Percentiles rank a stretch among this genome's conserved stretches.
Evolutionary conservation across 2,797 vertebrate species (phyloP).

Genomic region (Enteromius fasciolatus): DNA sequence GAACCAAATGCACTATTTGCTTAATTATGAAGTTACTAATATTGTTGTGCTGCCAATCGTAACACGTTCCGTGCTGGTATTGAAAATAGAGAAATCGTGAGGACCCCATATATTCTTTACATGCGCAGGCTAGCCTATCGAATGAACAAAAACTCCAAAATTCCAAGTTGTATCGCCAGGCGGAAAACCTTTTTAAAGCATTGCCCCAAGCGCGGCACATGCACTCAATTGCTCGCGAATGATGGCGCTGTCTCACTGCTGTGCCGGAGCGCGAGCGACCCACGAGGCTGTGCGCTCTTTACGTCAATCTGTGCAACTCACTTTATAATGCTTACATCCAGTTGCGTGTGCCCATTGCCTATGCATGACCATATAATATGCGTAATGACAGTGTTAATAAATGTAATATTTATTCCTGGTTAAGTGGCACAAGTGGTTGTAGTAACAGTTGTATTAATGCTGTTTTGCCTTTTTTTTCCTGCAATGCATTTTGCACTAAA

Average conservation of each 20-base stretch:
- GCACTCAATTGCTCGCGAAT: constrained; percentile 62
- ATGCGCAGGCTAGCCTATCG: background rate
- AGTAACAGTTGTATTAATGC: background rate
- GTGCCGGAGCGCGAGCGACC: constrained; percentile 63
- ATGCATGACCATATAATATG: background rate
- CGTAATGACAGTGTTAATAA: background rate
- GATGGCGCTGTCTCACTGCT: constrained; percentile 81
- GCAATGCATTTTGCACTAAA: background rate
- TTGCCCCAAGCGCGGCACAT: background rate
- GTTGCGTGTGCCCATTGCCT: constrained; percentile 2
- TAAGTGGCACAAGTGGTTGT: background rate
- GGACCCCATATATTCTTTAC: background rate
- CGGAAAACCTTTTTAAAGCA: background rate
- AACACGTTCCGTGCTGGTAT: background rate
- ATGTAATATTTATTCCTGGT: background rate
- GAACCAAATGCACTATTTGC: background rate
- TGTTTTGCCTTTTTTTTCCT: background rate
- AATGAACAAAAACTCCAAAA: background rate
- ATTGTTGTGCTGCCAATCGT: background rate
- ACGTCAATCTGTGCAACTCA: constrained; percentile 39
- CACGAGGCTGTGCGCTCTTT: constrained; percentile 61
- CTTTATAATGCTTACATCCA: constrained; percentile 34
- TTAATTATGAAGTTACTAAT: background rate
- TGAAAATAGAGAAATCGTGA: background rate
- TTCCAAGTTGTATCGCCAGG: background rate